Percentiles rank a stretch among this genome's conserved stretches.
phyloP scores from a whole-genome alignment of 2,113 vertebrate species.

The Syrmaticus mikado region DNA sequence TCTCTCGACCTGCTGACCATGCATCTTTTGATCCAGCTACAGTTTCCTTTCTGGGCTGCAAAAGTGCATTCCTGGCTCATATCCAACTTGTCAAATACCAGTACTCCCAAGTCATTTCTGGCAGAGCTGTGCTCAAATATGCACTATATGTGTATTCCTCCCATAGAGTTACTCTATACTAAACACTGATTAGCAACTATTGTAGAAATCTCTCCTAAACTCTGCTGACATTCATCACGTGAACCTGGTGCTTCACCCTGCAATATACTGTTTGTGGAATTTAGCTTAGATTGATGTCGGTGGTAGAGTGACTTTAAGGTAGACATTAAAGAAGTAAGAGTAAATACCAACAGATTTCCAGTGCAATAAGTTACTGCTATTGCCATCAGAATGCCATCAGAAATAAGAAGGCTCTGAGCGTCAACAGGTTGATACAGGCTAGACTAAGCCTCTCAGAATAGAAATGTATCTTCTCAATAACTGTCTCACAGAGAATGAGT shows the following conservation, averaged over 20 bases:
- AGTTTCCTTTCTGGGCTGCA: no score
- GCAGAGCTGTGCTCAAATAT: no score
- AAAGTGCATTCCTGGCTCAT: no score
- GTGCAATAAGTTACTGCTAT: background rate
- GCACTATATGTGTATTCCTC: background rate
- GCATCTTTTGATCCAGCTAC: no score
- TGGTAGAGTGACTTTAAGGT: background rate
- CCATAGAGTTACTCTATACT: background rate
- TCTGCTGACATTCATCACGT: background rate
- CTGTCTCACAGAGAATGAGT: rapidly evolving
- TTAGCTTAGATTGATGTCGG: background rate
- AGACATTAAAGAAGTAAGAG: background rate
- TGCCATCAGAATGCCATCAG: background rate
- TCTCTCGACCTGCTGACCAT: no score
- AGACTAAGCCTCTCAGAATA: background rate
- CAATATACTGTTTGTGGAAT: background rate
- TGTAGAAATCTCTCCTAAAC: background rate
- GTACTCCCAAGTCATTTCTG: no score
- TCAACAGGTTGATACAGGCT: background rate
- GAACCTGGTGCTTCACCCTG: background rate
- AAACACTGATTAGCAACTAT: background rate
- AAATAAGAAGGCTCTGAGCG: background rate
- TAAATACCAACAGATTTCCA: background rate
- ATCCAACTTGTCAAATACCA: no score
- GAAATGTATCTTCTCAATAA: background rate